Conservation (phyloP, 2,888 invertebrate species). For the Mythimna lalbum region DNA sequence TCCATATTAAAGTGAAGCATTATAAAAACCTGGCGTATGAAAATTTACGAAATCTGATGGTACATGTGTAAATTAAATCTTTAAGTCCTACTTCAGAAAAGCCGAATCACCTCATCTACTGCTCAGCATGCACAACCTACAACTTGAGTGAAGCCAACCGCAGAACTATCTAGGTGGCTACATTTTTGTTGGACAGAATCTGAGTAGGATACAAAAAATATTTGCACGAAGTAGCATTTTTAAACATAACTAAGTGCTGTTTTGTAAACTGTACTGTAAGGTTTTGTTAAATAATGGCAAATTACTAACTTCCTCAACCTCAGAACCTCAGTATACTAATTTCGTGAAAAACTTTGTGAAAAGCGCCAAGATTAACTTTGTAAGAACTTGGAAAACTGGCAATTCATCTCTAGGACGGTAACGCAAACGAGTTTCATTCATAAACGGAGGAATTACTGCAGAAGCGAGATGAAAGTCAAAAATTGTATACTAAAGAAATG, state of each 20-base stretch:
- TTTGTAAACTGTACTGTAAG: too few relatives aligned
- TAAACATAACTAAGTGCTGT: not conserved
- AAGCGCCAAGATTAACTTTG: conserved; percentile 36
- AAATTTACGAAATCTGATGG: too few relatives aligned
- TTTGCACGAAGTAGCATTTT: conserved; percentile 5
- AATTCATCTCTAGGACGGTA: conserved; percentile 22
- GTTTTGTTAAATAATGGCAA: not conserved
- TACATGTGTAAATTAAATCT: too few relatives aligned
- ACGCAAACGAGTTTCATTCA: conserved; percentile 59
- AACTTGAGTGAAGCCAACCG: too few relatives aligned
- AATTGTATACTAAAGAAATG: conserved; percentile 15
- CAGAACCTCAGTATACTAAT: conserved; percentile 11
- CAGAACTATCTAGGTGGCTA: too few relatives aligned
- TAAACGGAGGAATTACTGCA: conserved; percentile 13
- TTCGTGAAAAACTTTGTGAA: conserved; percentile 26
- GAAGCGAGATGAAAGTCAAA: conserved; percentile 8
- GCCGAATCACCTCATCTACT: not conserved
- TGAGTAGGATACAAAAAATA: not conserved
- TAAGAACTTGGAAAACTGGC: conserved; percentile 24
- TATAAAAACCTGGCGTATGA: not conserved
- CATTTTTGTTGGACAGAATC: too few relatives aligned
- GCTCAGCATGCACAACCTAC: too few relatives aligned
- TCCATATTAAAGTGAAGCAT: not conserved
- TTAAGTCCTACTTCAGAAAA: not conserved
- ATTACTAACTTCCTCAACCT: conserved; percentile 20